These are phyloP conservation scores for Aphaenogaster floridana DNA, from an alignment of 1,140 invertebrate species.

Conservation along the genomic window DNA sequence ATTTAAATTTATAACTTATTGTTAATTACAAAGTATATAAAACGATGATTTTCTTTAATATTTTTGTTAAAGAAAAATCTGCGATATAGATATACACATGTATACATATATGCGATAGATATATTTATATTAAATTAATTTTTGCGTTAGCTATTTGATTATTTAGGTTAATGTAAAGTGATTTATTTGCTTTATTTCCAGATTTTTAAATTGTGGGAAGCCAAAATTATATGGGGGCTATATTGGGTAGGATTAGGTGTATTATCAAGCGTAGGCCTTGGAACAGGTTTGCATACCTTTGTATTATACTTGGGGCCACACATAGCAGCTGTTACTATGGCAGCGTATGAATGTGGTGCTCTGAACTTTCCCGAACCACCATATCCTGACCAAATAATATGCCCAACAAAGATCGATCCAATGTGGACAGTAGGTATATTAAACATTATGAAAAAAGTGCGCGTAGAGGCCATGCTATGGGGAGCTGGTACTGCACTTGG, in stretches of 20 bases:
- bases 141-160: not conserved
- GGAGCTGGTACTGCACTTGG: conserved; percentile 98
- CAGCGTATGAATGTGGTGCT: conserved; percentile 98
- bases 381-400: conserved; percentile 95
- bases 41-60: too few relatives aligned
- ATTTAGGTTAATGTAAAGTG: not conserved
- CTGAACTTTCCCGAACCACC: conserved; percentile 97
- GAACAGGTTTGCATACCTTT: conserved; percentile 99
- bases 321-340: conserved; percentile 97
- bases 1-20: too few relatives aligned
- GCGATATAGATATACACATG: not conserved
- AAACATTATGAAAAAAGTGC: conserved; percentile 98
- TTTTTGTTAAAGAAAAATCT: too few relatives aligned
- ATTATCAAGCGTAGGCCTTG: conserved; percentile 98
- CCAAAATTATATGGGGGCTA: conserved; percentile 91
- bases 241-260: conserved; percentile 99
- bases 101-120: not conserved
- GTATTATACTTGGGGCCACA: conserved; percentile 98
- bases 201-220: conserved; percentile 87
- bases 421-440: conserved; percentile 90
- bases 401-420: conserved; percentile 89
- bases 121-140: not conserved
- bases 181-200: conserved; percentile 80
- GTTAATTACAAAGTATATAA: too few relatives aligned
- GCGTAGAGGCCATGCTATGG: conserved; percentile 99